These are phyloP conservation scores for Protomyctophum bolini DNA, from an alignment of 2,113 vertebrate species.

Conservation along the genomic window DNA sequence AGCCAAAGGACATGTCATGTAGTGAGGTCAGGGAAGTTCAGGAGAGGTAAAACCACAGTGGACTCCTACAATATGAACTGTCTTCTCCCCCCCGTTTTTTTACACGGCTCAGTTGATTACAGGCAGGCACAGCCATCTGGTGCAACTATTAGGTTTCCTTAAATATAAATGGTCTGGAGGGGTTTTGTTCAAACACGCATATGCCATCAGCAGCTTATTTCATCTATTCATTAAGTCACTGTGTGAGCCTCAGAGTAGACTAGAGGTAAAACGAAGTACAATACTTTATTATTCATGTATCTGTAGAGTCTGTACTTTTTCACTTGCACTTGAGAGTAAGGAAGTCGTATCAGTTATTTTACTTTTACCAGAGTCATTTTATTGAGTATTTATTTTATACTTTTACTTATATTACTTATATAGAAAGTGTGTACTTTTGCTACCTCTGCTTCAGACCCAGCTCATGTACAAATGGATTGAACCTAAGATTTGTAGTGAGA, in stretches of 20 bases:
- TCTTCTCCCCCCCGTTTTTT: background rate
- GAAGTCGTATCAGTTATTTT: no score
- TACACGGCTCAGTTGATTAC: background rate
- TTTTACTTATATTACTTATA: no score
- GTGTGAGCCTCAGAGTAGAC: no score
- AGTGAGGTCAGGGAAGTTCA: background rate
- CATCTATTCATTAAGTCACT: slow-evolving; percentile 16
- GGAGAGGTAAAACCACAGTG: background rate
- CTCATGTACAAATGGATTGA: slow-evolving; percentile 96
- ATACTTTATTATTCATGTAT: no score
- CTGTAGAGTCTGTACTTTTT: no score
- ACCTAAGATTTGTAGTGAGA: slow-evolving; percentile 91
- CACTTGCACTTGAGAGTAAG: no score
- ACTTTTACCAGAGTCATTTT: no score
- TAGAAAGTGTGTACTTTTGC: background rate
- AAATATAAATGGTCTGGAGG: slow-evolving; percentile 20
- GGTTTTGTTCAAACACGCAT: background rate
- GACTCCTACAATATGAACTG: background rate
- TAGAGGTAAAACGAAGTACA: no score
- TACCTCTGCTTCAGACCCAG: slow-evolving; percentile 83
- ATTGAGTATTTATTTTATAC: no score
- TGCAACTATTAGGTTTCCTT: slow-evolving; percentile 36
- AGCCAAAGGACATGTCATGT: background rate
- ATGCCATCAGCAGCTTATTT: slow-evolving; percentile 3
- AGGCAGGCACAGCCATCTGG: slow-evolving; percentile 22